Percentiles rank a stretch among this genome's conserved stretches.
Evolutionary conservation across 2,113 vertebrate species (phyloP).

Genomic region (Semnopithecus entellus): DNA sequence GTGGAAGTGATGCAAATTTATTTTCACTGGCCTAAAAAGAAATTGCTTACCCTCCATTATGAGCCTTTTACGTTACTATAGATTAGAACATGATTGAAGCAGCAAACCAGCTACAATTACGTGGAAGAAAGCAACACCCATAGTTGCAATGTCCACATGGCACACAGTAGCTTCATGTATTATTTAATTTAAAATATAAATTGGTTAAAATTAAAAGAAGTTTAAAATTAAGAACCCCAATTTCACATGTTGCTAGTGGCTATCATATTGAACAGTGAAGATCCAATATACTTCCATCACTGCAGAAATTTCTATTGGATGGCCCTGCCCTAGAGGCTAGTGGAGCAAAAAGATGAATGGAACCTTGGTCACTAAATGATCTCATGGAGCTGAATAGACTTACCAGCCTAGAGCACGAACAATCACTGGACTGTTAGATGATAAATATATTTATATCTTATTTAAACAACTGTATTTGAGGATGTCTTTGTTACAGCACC

Average conservation of each 20-base stretch:
- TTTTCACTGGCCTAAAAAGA: slow-evolving; percentile 18
- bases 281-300: not conserved
- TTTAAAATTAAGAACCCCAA: not conserved
- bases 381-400: not conserved
- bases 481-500: slow-evolving; percentile 12
- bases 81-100: not conserved
- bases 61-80: not conserved
- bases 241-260: not conserved
- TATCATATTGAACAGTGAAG: not conserved
- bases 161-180: not conserved
- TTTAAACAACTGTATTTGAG: not conserved
- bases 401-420: not conserved
- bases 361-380: not conserved
- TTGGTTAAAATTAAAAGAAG: not conserved
- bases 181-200: slow-evolving; percentile 12
- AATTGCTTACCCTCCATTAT: not conserved
- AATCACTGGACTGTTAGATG: not conserved
- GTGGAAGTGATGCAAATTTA: not conserved
- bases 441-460: not conserved
- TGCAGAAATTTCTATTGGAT: not conserved
- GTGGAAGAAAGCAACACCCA: not conserved
- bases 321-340: not conserved
- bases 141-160: not conserved
- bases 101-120: not conserved
- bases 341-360: not conserved